These are phyloP conservation scores for Leucoma salicis DNA, from an alignment of 2,888 invertebrate genomes.

Conservation along the genomic window DNA sequence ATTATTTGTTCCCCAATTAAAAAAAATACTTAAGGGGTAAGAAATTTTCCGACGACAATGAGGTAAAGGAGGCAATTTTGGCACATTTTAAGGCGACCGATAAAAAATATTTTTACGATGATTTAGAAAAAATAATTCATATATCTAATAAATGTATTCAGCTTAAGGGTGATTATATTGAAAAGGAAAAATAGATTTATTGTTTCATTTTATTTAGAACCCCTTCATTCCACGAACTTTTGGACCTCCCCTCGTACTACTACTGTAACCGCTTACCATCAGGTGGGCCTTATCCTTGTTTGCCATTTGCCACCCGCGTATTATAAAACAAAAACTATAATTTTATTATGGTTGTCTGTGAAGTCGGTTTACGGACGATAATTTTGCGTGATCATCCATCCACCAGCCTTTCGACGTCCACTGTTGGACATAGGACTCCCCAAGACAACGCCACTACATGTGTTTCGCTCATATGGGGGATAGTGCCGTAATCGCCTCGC, in stretches of 20 bases:
- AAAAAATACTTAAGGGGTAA: conserved; percentile 1
- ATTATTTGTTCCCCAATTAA: not conserved
- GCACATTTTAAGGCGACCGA: not conserved
- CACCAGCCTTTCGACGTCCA: no score
- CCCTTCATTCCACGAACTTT: conserved; percentile 1
- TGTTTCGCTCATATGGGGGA: no score
- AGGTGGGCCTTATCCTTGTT: no score
- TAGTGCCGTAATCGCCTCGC: no score
- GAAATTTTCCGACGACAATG: conserved; percentile 1
- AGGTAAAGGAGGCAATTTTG: not conserved
- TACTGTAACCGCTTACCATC: no score
- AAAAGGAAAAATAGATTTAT: not conserved
- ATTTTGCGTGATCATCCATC: no score
- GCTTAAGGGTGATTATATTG: not conserved
- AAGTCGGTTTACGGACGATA: no score
- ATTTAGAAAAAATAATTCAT: not conserved
- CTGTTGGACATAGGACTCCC: no score
- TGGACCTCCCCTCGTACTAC: conserved; percentile 1
- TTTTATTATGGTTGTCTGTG: no score
- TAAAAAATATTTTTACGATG: not conserved
- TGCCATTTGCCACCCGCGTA: no score
- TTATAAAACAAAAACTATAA: no score
- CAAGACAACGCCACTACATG: no score
- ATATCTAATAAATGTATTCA: not conserved
- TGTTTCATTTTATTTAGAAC: not conserved